Percentiles rank a stretch among this genome's conserved stretches.
phyloP scores from a whole-genome alignment of 2,797 vertebrate species.

The Coracias cyanogaster region DNA sequence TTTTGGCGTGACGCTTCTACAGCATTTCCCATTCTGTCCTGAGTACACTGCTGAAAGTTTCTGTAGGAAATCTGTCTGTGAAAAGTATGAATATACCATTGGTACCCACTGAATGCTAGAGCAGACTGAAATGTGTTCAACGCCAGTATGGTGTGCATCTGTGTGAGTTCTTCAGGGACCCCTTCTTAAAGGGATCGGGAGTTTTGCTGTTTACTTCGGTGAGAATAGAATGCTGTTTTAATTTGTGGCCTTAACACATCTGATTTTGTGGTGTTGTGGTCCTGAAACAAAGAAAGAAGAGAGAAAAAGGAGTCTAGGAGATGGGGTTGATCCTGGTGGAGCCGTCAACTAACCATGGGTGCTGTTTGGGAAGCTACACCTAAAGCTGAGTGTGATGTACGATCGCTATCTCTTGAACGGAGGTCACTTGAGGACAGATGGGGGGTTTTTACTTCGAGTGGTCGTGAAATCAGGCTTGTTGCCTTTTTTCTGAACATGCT shows the following conservation, averaged over 20 bases:
- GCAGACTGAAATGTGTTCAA: background rate
- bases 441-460: background rate
- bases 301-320: background rate
- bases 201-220: background rate
- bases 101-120: background rate
- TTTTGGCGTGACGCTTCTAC: background rate
- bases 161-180: background rate
- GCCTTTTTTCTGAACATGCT: constrained; percentile 7
- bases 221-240: background rate
- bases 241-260: background rate
- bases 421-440: background rate
- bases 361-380: background rate
- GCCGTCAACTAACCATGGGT: background rate
- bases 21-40: background rate
- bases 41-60: background rate
- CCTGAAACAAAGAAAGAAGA: background rate
- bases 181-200: background rate
- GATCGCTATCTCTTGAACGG: background rate
- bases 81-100: background rate
- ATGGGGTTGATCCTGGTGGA: background rate
- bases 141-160: background rate
- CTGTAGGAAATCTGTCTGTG: background rate
- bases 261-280: background rate
- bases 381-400: background rate
- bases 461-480: background rate